Conservation (phyloP, 2,888 invertebrate genomes). For the Schrankia costaestrigalis region DNA sequence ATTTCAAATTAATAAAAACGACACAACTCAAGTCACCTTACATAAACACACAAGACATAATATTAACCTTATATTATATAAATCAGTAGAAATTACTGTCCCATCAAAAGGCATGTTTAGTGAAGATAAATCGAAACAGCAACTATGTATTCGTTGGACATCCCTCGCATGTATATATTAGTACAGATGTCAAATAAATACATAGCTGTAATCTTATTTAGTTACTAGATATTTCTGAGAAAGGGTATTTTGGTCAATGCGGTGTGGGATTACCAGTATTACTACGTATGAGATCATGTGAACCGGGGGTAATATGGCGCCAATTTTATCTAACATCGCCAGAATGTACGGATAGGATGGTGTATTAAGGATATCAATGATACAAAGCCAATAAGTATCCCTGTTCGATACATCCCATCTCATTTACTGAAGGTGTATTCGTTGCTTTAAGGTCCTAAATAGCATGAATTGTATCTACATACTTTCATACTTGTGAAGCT, state of each 20-base stretch:
- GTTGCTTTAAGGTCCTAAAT: too few relatives aligned
- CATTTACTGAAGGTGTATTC: too few relatives aligned
- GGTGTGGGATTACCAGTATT: slow-evolving; percentile 26
- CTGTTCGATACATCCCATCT: too few relatives aligned
- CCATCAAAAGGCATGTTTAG: slow-evolving; percentile 3
- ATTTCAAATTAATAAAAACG: too few relatives aligned
- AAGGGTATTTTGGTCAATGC: slow-evolving; percentile 20
- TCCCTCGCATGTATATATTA: slow-evolving; percentile 2
- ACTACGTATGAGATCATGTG: slow-evolving; percentile 16
- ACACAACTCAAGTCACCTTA: too few relatives aligned
- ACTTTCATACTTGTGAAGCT: too few relatives aligned
- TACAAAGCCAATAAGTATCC: too few relatives aligned
- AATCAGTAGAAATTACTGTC: slow-evolving; percentile 3
- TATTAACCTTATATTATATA: slow-evolving; percentile 3
- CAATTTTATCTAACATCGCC: slow-evolving; percentile 11
- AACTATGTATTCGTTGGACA: slow-evolving; percentile 1
- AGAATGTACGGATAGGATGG: background rate
- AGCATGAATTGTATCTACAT: too few relatives aligned
- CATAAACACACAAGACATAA: too few relatives aligned
- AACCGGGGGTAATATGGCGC: slow-evolving; percentile 11
- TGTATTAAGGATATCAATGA: too few relatives aligned
- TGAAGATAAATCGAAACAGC: slow-evolving; percentile 4
- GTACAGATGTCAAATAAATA: slow-evolving; percentile 10
- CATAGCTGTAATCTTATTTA: slow-evolving; percentile 6
- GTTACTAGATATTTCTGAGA: slow-evolving; percentile 30